Base-by-base conservation (phyloP, 1,140 invertebrate species). In the Drosophila nikananu region DNA sequence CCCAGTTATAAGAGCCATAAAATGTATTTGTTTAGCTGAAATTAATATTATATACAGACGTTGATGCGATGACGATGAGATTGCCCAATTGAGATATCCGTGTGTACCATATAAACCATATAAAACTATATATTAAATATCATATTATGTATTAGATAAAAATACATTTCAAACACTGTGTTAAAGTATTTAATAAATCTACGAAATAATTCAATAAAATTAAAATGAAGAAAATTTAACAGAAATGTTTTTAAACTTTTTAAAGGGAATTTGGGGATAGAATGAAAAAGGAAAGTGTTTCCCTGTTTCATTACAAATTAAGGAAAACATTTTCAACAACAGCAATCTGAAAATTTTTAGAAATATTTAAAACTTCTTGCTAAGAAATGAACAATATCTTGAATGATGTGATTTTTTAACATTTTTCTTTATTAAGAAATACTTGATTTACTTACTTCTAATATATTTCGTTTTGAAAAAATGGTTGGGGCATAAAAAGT, bases 111-210 rank as follows among this genome's bases (percentile, higher is more conserved):
- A 72, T 61, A 65, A 49, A 67, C 61, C 77, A 77, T 84, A 80
- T 72, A 61, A 58, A 71, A 71, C 27, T 62, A 81, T 65, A 77
- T 84, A 75, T 78, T 70, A 49, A 72, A 79, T 83, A 84, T 73
- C 63, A 68, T 80, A 87, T 79, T 79, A 83, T 87, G 71, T 87
- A 81, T 78, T 90, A 87, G 86, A 77, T 86, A 82, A 73, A 59
- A 61, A 83, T 82, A 86, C 79, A 90, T 86, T 90, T 90, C 81
- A 86, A 90, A 90, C 86, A 90, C 86, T 90, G 86, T 90, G 86
- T 90, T 90, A 90, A 91, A 90, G 82, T 90, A 90, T 90, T 90
- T 90, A 86, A 90, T 90, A 90, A 90, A 86, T 82, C 80, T 67
- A 83, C 75, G 77, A 58, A 60, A 49, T 54, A 61, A 73, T 73